Evolutionary conservation across 2,797 vertebrate genomes (phyloP).

Genomic region (Eulemur albifrons): DNA sequence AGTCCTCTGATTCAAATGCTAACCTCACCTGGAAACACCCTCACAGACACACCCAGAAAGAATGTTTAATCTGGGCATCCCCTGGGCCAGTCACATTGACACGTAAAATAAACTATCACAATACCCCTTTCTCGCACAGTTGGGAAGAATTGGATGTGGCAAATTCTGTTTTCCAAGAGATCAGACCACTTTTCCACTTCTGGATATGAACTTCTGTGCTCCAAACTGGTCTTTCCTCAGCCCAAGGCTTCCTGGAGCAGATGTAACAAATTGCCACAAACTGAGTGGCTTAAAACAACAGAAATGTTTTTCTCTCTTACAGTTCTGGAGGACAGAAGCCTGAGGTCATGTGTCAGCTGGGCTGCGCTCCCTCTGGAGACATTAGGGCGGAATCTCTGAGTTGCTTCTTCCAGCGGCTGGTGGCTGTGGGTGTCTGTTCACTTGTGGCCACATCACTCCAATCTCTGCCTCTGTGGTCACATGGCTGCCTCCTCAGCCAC

Average conservation of each 20-base stretch:
- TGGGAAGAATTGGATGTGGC: neutral
- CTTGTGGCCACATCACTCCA: neutral
- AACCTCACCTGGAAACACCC: neutral
- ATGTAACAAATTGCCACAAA: neutral
- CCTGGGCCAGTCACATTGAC: neutral
- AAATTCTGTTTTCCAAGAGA: neutral
- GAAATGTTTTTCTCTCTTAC: neutral
- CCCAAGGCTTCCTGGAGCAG: neutral
- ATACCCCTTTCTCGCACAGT: neutral
- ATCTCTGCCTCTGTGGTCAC: neutral
- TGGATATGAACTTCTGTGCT: neutral
- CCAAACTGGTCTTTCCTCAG: neutral
- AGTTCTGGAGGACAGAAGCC: neutral
- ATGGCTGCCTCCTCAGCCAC: neutral
- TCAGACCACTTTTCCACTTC: too few relatives aligned
- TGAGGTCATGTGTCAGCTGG: neutral
- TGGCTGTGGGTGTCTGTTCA: neutral
- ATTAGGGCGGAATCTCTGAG: neutral
- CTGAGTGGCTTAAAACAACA: neutral
- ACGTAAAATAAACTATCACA: neutral
- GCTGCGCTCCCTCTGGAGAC: neutral
- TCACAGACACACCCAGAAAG: neutral
- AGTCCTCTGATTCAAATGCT: neutral
- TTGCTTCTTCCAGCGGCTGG: neutral
- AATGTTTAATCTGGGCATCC: neutral